These are phyloP conservation scores for Pteropus alecto DNA, from an alignment of 2,113 vertebrate genomes.

Conservation along the genomic window DNA sequence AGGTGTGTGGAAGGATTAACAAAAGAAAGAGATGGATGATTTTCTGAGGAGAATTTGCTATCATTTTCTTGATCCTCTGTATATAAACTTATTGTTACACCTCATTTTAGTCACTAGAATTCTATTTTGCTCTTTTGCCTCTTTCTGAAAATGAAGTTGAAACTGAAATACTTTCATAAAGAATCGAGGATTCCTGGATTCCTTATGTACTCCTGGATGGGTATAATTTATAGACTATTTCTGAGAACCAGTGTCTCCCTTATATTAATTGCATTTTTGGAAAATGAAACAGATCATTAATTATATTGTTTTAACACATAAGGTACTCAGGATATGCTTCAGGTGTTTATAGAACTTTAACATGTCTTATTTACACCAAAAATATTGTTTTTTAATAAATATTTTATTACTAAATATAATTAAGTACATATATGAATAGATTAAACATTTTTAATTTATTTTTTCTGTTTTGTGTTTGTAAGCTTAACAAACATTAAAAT, in stretches of 20 bases:
- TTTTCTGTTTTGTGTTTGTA: slow-evolving; percentile 16
- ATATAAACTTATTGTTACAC: neutral
- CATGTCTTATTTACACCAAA: neutral
- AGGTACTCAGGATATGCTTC: neutral
- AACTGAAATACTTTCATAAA: slow-evolving; percentile 28
- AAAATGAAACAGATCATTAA: neutral
- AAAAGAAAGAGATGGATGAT: neutral
- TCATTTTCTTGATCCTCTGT: neutral
- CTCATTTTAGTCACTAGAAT: slow-evolving; percentile 29
- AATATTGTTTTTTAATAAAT: neutral
- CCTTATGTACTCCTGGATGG: neutral
- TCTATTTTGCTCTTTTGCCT: slow-evolving; percentile 42
- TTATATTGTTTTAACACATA: neutral
- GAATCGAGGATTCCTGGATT: neutral
- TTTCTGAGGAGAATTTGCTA: slow-evolving; percentile 17
- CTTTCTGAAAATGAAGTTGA: slow-evolving; percentile 39
- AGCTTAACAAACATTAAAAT: neutral
- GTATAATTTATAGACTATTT: slow-evolving; percentile 48
- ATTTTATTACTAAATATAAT: neutral
- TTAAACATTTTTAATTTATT: slow-evolving; percentile 9
- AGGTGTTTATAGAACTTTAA: neutral
- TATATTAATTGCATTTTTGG: slow-evolving; percentile 6
- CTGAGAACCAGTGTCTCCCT: neutral
- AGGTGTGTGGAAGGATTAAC: neutral
- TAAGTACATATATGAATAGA: neutral